Evolutionary conservation across 2,797 vertebrate species (phyloP), one percentile per base, ranked within the genome.

Genomic region (Enoplosus armatus): DNA sequence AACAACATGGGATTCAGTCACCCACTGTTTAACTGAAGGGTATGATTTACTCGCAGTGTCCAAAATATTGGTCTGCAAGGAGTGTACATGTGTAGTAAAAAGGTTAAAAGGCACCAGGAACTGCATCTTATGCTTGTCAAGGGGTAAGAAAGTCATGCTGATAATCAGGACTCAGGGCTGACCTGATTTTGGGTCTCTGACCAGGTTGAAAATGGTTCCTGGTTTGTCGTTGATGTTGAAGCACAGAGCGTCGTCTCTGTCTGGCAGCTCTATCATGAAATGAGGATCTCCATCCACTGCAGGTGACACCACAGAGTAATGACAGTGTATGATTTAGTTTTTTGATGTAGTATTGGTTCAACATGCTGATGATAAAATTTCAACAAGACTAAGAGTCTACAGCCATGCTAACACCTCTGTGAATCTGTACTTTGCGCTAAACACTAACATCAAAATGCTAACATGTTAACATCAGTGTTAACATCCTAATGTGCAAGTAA

Each of bases 211-310:
- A 75, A 95, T 91, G 8, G 74, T 90, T 70, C 89, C 93, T 27
- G 94, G 83, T 27, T 89, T 93, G 48, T 87, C 77, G 8, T 89
- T 89, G 72, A 95, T 90, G 87, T 96, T 96, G 89, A 98, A 96
- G 86, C 97, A 99, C 77, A 97, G 85, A 9, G 89, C 88, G 51
- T 94, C 92, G 0, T 92, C 91, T 88, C 81, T 83, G 29, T 90
- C 85, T 31, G 94, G 95, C 60, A 97, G 89, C 24, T 94, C 92
- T 33, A 98, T 84, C 59, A 97, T 89, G 75, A 96, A 86, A 37
- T 96, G 89, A 68, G 96, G 93, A 84, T 95, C 83, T 86, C 97
- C 97, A 55, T 99, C 98, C 94, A 97, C 98, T 98, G 92, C 74
- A 90, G 43, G 33, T 1, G 65, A 86, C 8, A 77, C 9, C 75